A percentile compares a stretch with the other conserved stretches of the same genome.
Evolutionary conservation across 2,888 invertebrate genomes (phyloP).

Genomic region (Ochropleura plecta): DNA sequence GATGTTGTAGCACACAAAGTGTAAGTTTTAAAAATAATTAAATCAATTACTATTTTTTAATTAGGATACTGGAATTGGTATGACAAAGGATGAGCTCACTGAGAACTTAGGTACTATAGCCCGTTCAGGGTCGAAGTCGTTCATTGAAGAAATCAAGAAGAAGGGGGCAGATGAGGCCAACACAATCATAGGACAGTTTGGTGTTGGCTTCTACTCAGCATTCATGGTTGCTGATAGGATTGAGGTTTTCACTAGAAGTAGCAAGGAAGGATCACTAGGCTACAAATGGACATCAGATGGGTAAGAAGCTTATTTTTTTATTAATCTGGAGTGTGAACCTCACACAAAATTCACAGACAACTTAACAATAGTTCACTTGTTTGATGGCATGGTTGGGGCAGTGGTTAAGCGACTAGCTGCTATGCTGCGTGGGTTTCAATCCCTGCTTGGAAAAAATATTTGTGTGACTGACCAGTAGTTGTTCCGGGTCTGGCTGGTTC

Average conservation of each 20-base stretch:
- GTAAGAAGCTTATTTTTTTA: slow-evolving; percentile 83
- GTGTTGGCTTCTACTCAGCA: slow-evolving; percentile 99
- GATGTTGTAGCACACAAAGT: background rate
- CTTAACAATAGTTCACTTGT: background rate
- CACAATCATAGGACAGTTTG: slow-evolving; percentile 98
- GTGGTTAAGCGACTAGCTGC: no score
- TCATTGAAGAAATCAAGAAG: slow-evolving; percentile 95
- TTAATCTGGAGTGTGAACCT: background rate
- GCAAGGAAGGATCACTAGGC: slow-evolving; percentile 92
- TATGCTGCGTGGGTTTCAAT: no score
- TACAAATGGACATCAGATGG: slow-evolving; percentile 98
- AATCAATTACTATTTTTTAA: slow-evolving; percentile 23
- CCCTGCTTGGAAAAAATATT: no score
- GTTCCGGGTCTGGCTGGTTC: no score
- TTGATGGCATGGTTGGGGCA: no score
- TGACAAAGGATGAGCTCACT: slow-evolving; percentile 97
- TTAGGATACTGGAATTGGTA: slow-evolving; percentile 98
- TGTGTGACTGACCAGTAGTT: no score
- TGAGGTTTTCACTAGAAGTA: slow-evolving; percentile 96
- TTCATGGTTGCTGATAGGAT: slow-evolving; percentile 99
- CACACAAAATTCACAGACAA: no score
- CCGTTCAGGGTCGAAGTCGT: slow-evolving; percentile 98
- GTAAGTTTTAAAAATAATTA: background rate
- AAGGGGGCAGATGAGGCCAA: slow-evolving; percentile 91
- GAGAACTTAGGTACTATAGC: slow-evolving; percentile 98